Evolutionary conservation across 2,113 vertebrate species (phyloP), one percentile per base, ranked within the genome.

Genomic region (Phainopepla nitens): DNA sequence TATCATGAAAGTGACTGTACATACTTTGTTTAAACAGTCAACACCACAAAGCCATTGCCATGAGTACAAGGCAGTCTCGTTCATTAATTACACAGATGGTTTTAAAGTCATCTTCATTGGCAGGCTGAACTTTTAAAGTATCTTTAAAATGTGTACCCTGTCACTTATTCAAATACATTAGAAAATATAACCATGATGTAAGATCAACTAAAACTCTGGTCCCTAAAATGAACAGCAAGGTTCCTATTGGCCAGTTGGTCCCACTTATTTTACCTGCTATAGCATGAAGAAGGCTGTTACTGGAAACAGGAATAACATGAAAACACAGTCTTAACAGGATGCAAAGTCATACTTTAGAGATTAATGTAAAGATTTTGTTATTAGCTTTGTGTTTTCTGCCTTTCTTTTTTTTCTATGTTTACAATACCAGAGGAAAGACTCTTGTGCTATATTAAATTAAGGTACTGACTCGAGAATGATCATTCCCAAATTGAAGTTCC

Each of bases 401-500:
- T 33, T 70, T 66, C 17, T 86, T 73, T 85, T 83, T 83, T n/a
- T 62, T 35, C 29, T 78, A 5, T 41, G 60, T 68, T 71, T 94
- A 90, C 60, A 92, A 51, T 35, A 91, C 21, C 36, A 88, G 70
- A 88, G 75, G 42, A 93, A 88, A 88, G 50, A 66, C 39, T 90
- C 42, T 45, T 70, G 28, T 39, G 42, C 45, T 70, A 3, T 57
- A 94, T 92, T 82, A 87, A 65, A 91, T 81, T 89, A 90, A 87
- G 90, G 15, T 65, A 93, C 66, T 88, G 47, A 88, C 75, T 93
- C 77, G 82, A 66, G 94, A 96, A 91, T 3, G 18, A 94, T 85
- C 84, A 87, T 79, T 77, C 84, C 82, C 92, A 73, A 90, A 94
- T 49, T 77, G 82, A 90, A 90, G 91, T 45, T 90, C 71, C 82